Conservation (phyloP, 2,888 invertebrate species). For the Erannis defoliaria region DNA sequence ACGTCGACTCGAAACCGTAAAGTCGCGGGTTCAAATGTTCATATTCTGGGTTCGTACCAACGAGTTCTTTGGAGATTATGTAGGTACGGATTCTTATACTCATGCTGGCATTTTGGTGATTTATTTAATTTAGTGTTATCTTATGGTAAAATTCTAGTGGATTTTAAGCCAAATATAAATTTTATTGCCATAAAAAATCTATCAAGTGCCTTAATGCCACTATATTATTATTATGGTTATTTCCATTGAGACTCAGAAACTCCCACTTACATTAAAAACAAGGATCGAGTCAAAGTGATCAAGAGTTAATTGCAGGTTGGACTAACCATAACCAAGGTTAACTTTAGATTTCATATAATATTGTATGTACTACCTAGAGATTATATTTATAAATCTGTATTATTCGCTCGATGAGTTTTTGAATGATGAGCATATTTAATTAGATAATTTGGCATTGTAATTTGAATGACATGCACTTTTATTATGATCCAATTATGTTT, state of each 20-base stretch:
- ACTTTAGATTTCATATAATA: not conserved
- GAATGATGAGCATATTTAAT: no score
- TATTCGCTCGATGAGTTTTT: no score
- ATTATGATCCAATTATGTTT: no score
- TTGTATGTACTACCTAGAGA: not conserved
- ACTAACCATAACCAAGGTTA: not conserved
- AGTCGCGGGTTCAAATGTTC: no score
- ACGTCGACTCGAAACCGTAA: no score
- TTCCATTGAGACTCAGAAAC: not conserved
- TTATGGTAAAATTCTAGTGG: not conserved
- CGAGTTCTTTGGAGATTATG: no score
- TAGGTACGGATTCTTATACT: no score
- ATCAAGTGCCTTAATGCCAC: not conserved
- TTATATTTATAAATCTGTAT: not conserved
- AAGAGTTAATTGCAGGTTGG: not conserved
- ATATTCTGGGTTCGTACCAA: no score
- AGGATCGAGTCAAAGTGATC: not conserved
- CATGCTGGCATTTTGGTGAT: no score
- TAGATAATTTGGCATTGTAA: no score
- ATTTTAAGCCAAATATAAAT: not conserved
- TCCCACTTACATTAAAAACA: not conserved
- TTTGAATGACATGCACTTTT: no score
- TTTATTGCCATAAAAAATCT: not conserved
- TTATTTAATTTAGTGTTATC: not conserved
- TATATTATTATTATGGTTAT: not conserved